phyloP scores from a whole-genome alignment of 1,140 invertebrate genomes.

The Drosophila guanche region DNA sequence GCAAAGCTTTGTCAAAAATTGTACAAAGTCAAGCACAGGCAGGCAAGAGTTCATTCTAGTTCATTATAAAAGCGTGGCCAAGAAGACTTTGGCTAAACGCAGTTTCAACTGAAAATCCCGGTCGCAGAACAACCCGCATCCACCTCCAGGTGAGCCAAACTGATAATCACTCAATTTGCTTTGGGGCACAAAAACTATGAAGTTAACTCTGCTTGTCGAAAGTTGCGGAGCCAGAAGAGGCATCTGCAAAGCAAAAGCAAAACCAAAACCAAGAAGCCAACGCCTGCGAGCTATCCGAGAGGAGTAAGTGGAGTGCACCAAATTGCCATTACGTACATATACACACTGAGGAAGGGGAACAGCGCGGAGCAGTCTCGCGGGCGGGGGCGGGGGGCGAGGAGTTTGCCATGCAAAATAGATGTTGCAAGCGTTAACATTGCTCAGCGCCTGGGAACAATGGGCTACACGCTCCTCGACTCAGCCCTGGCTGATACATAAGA shows the following conservation, averaged over 20 bases:
- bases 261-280: slow-evolving; percentile 54
- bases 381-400: slow-evolving; percentile 7
- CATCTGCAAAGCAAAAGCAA: slow-evolving; percentile 8
- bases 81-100: slow-evolving; percentile 51
- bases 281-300: slow-evolving; percentile 67
- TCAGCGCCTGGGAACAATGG: slow-evolving; percentile 60
- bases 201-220: slow-evolving; percentile 71
- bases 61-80: slow-evolving; percentile 52
- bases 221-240: slow-evolving; percentile 14
- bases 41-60: slow-evolving; percentile 28
- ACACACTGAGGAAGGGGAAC: not conserved
- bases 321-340: slow-evolving; percentile 64
- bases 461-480: slow-evolving; percentile 26
- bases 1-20: slow-evolving; percentile 39
- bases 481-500: slow-evolving; percentile 27
- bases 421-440: slow-evolving; percentile 78
- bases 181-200: slow-evolving; percentile 69
- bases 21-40: slow-evolving; percentile 7
- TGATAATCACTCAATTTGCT: slow-evolving; percentile 81
- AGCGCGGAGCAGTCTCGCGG: no score
- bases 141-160: slow-evolving; percentile 63
- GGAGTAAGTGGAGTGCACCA: slow-evolving; percentile 63
- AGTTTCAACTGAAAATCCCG: slow-evolving; percentile 21
- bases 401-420: slow-evolving; percentile 79
- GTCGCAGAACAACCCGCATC: not conserved